Evolutionary conservation across 2,797 vertebrate genomes (phyloP).

Genomic region (Anabas testudineus): DNA sequence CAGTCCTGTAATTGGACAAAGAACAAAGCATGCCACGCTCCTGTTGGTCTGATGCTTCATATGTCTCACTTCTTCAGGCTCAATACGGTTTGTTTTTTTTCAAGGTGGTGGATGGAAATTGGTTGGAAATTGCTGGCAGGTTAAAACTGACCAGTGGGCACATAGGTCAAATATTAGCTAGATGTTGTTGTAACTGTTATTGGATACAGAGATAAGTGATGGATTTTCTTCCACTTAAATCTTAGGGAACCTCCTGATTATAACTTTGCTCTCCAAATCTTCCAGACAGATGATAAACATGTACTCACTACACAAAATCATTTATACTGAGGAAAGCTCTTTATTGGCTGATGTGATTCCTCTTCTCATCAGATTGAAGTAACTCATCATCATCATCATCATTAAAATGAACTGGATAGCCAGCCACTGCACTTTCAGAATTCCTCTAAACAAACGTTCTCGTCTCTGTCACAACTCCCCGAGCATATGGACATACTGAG

Average conservation of each 20-base stretch:
- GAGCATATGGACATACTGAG: too few species aligned
- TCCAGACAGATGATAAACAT: too few species aligned
- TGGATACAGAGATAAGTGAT: not conserved
- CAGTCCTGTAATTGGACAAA: conserved; percentile 67
- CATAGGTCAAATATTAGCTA: not conserved
- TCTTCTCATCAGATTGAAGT: too few species aligned
- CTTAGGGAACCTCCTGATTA: not conserved
- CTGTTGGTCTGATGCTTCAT: conserved; percentile 29
- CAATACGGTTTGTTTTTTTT: not conserved
- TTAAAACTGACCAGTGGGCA: conserved; percentile 4
- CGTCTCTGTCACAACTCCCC: too few species aligned
- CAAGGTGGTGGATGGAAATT: conserved; percentile 1
- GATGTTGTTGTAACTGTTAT: not conserved
- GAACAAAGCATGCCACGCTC: conserved; percentile 40
- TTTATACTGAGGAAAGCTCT: too few species aligned
- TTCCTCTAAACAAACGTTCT: too few species aligned
- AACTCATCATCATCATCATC: too few species aligned
- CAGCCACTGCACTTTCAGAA: too few species aligned
- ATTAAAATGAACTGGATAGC: too few species aligned
- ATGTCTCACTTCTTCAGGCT: conserved; percentile 2
- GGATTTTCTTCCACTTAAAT: not conserved
- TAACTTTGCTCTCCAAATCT: too few species aligned
- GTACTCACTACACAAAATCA: too few species aligned
- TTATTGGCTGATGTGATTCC: too few species aligned
- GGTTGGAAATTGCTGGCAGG: not conserved